Conservation (phyloP, 2,888 invertebrate genomes). For the Melieria omissa region DNA sequence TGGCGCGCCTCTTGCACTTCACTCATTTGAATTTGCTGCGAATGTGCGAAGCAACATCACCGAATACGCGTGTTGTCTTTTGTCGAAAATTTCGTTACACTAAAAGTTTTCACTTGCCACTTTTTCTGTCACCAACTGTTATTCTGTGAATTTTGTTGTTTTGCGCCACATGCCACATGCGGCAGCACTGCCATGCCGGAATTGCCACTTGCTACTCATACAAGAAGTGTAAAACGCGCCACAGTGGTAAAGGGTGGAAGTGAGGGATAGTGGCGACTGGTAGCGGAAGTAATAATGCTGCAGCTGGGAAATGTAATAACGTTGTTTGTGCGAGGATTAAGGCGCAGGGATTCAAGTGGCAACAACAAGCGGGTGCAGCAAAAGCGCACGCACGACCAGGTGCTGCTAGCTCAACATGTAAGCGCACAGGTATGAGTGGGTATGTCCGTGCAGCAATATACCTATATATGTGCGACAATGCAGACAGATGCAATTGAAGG, state of each 20-base stretch:
- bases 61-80: not conserved
- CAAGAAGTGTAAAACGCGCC: not conserved
- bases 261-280: not conserved
- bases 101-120: too few relatives aligned
- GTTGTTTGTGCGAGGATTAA: constrained; percentile 15
- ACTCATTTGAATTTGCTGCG: not conserved
- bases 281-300: constrained; percentile 20
- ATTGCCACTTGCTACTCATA: not conserved
- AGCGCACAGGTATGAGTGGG: not conserved
- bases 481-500: constrained; percentile 7
- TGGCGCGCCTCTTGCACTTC: too few relatives aligned
- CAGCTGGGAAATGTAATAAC: constrained; percentile 32
- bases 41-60: not conserved
- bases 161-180: not conserved
- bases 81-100: too few relatives aligned
- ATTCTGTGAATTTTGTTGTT: too few relatives aligned
- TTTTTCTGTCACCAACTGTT: too few relatives aligned
- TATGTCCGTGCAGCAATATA: not conserved
- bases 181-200: not conserved
- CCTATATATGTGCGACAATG: not conserved
- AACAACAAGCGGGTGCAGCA: not conserved
- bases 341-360: not conserved
- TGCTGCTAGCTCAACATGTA: not conserved
- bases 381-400: not conserved
- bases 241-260: not conserved